phyloP scores from a whole-genome alignment of 2,113 vertebrate species.

The Micronycteris hirsuta region DNA sequence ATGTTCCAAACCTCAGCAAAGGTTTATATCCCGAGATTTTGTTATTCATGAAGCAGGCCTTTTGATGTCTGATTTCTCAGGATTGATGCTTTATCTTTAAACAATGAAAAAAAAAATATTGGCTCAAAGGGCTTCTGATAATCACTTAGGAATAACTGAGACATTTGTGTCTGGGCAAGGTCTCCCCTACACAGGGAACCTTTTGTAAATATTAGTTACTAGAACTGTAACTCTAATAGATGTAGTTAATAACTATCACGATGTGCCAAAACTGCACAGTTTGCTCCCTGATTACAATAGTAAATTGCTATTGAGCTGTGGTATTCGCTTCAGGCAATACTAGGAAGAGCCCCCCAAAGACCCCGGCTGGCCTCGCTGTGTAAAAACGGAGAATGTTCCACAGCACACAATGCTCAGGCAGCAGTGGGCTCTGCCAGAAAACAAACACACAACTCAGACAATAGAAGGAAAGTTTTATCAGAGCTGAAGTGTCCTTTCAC shows the following conservation, averaged over 20 bases:
- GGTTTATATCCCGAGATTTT: conserved; percentile 80
- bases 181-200: conserved; percentile 81
- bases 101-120: conserved; percentile 66
- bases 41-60: conserved; percentile 81
- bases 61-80: conserved; percentile 83
- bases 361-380: conserved; percentile 78
- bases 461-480: conserved; percentile 84
- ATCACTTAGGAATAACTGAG: conserved; percentile 80
- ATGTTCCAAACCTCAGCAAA: conserved; percentile 71
- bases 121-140: conserved; percentile 79
- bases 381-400: conserved; percentile 77
- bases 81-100: conserved; percentile 84
- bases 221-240: conserved; percentile 83
- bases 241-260: conserved; percentile 85
- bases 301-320: conserved; percentile 85
- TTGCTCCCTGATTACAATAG: conserved; percentile 86
- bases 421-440: conserved; percentile 82
- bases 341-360: conserved; percentile 83
- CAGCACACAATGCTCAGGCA: conserved; percentile 76
- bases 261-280: conserved; percentile 85
- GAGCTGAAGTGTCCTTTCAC: conserved; percentile 80
- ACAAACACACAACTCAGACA: conserved; percentile 83
- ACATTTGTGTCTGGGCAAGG: conserved; percentile 76
- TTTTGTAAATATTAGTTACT: conserved; percentile 86
- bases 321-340: conserved; percentile 84